Evolutionary conservation across 2,797 vertebrate species (phyloP), one percentile per base, ranked within the genome.

Genomic region (Limnodromus scolopaceus): DNA sequence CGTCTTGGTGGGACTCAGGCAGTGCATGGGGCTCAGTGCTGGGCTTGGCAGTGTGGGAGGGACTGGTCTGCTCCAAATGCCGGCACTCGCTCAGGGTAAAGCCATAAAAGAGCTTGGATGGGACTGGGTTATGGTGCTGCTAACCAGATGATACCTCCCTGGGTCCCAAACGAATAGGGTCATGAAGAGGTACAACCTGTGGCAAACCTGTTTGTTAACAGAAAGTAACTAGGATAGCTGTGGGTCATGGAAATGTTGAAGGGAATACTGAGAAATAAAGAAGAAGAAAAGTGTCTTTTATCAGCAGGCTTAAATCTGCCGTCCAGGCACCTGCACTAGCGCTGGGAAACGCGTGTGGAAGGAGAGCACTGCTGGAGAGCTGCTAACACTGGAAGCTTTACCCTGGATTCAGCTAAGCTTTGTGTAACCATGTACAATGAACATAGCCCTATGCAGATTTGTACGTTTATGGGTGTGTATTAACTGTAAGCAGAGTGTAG

Each of bases 21-120:
- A 0, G 14, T 1, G 9, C 7, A 6, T 41, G 69, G 20, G 64
- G 64, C 57, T 69, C 22, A 1, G 32, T 0, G 6, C 63, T 70
- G 80, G 49, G 49, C 75, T 70, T 65, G 45, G 66, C 22, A 24
- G 64, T 28, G 19, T 34, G 2, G 32, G 51, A 60, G 34, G 57
- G 18, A 60, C 58, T 46, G 57, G 7, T 76, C 43, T 2, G 6
- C 16, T 43, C 34, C 1, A 0, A 9, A 4, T 17, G 27, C 25
- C 32, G 32, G 46, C 1, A 3, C 48, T 69, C 2, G 1, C 38
- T 86, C 24, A 4, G n/a, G n/a, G 9, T 45, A 41, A 51, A 84
- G 38, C n/a, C 38, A 8, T 20, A 15, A 17, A 63, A 63, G 38
- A 79, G 54, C 38, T 79, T 53, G 64, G 22, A 3, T 6, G 2